phyloP scores from a whole-genome alignment of 2,113 vertebrate species.

The Oplegnathus fasciatus region DNA sequence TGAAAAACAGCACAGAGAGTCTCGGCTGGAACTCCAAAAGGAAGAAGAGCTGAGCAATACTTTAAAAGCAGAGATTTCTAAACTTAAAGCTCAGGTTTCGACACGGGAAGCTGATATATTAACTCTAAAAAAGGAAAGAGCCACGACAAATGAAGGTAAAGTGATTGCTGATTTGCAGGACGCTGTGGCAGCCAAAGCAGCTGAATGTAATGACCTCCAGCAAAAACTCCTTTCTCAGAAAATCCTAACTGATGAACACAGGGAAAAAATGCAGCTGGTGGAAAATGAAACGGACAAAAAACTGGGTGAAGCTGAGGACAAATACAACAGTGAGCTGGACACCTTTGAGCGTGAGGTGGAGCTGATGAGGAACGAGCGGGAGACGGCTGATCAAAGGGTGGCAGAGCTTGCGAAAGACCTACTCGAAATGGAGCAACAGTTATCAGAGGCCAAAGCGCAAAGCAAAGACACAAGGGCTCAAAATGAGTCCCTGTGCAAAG shows the following conservation, averaged over 20 bases:
- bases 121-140: conserved; percentile 79
- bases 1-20: conserved; percentile 81
- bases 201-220: conserved; percentile 81
- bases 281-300: conserved; percentile 70
- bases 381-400: conserved; percentile 75
- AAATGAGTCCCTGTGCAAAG: conserved; percentile 87
- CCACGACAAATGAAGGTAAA: conserved; percentile 71
- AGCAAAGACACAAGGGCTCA: conserved; percentile 82
- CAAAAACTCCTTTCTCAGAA: conserved; percentile 74
- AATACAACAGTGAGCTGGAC: conserved; percentile 60
- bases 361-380: conserved; percentile 72
- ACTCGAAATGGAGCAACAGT: conserved; percentile 70
- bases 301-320: conserved; percentile 68
- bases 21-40: conserved; percentile 71
- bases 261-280: conserved; percentile 64
- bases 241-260: conserved; percentile 60
- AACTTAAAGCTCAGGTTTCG: conserved; percentile 77
- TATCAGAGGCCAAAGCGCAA: conserved; percentile 75
- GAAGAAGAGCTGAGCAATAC: conserved; percentile 67
- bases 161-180: conserved; percentile 82
- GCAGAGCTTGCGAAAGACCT: conserved; percentile 71
- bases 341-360: conserved; percentile 63
- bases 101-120: conserved; percentile 80
- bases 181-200: conserved; percentile 74
- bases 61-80: conserved; percentile 80